These are phyloP conservation scores for Sminthurides aquaticus DNA, from an alignment of 2,888 invertebrate species.

Conservation along the genomic window DNA sequence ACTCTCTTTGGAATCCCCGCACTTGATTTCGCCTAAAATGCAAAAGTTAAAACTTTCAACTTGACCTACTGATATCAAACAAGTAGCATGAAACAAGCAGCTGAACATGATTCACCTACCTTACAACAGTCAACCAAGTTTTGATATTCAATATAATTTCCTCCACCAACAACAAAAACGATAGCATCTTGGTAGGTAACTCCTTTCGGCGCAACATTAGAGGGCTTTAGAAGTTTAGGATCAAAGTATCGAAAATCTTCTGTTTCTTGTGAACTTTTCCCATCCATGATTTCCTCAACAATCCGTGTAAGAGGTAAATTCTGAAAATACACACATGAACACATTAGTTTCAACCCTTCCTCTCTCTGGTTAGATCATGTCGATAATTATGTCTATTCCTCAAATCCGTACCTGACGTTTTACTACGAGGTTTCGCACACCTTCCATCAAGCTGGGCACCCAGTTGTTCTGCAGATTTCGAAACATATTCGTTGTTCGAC, in stretches of 20 bases:
- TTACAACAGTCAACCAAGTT: conserved; percentile 93
- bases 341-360: not conserved
- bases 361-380: not conserved
- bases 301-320: conserved; percentile 89
- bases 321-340: conserved; percentile 49
- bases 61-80: not conserved
- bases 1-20: conserved; percentile 62
- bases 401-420: conserved; percentile 71
- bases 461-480: not conserved
- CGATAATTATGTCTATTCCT: not conserved
- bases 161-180: conserved; percentile 84
- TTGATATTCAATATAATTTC: conserved; percentile 99
- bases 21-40: conserved; percentile 51
- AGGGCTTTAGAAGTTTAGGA: conserved; percentile 76
- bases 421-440: conserved; percentile 95
- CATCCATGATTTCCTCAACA: conserved; percentile 81
- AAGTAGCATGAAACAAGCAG: not conserved
- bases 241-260: conserved; percentile 91
- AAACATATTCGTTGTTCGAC: conserved; percentile 8
- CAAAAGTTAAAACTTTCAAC: not conserved
- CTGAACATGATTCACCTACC: conserved; percentile 48
- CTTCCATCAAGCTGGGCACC: conserved; percentile 71
- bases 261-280: conserved; percentile 65
- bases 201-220: conserved; percentile 49
- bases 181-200: conserved; percentile 77